Base-by-base conservation (phyloP, 2,888 invertebrate species). In the Plebejus melissa region DNA sequence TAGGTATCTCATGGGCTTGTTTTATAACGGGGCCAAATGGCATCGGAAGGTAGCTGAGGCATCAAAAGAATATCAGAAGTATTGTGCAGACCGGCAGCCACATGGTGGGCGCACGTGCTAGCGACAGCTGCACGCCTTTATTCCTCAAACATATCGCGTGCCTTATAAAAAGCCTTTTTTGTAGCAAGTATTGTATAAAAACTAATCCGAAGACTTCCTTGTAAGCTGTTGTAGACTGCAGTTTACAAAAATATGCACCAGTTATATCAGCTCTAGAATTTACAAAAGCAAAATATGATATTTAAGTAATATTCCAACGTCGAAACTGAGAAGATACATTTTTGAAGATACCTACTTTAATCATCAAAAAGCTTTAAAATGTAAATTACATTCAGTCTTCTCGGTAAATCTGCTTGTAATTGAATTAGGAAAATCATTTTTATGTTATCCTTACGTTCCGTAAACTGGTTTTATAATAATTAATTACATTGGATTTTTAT, bases 41-140 rank as follows among this genome's bases (percentile, higher is more conserved):
- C 13, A 65, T 65, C 28, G 60, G n/a, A 28, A 28, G 65, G 76
- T 76, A 65, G 71, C 38, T 41, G 2, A 70, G 9, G 41, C 41
- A 41, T n/a, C 70, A 70, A 41, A 50, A 72, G 54, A 32, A 36
- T 72, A 72, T 54, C 54, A 50, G 50, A 72, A 50, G 71, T 71
- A 77, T 9, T 22, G 71, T 46, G 72, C 54, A 77, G 77, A 54
- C 22, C 11, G 46, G 16, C 41, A 76, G 46, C 41, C 79, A 77
- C 69, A 77, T 72, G 76, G 76, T 74, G 77, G 70, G 60, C 46
- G 58, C 86, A 84, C 85, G 86, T 85, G 86, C 84, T 79, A 60
- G 70, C 36, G 77, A 79, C 86, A 85, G 84, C 84, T 85, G 79
- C 77, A 72, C 72, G 58, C 75, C 74, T 76, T 76, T 78, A 76